phyloP scores from a whole-genome alignment of 2,113 vertebrate species.

The Oreocharis arfaki region DNA sequence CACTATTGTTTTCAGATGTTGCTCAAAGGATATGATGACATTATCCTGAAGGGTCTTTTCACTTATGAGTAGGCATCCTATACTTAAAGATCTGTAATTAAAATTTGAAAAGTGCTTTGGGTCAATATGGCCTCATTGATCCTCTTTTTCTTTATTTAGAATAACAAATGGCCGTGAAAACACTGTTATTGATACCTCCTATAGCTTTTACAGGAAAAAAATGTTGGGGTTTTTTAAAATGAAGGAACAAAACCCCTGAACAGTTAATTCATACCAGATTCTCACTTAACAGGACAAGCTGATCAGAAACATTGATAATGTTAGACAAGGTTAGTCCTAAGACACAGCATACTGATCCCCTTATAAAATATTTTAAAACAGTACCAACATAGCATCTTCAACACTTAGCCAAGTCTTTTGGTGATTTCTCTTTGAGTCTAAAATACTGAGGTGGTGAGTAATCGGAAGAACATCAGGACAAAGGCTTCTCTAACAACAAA shows the following conservation, averaged over 20 bases:
- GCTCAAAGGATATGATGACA: background rate
- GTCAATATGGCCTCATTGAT: background rate
- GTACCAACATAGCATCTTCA: background rate
- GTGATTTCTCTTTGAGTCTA: background rate
- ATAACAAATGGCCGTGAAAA: constrained; percentile 18
- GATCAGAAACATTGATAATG: background rate
- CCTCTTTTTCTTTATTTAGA: constrained; percentile 5
- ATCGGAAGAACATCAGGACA: background rate
- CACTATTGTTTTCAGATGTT: constrained; percentile 11
- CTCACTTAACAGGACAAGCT: background rate
- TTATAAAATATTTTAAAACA: background rate
- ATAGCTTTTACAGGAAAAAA: background rate
- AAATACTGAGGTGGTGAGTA: background rate
- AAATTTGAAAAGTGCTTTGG: background rate
- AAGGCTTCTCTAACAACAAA: background rate
- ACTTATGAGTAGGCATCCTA: background rate
- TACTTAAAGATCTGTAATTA: background rate
- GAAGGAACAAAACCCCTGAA: fast-evolving
- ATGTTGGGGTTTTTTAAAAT: background rate
- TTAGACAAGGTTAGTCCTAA: constrained; percentile 3
- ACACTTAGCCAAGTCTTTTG: background rate
- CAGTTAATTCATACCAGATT: background rate
- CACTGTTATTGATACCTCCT: background rate
- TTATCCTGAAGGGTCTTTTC: background rate
- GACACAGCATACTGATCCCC: background rate